Evolutionary conservation across 2,797 vertebrate species (phyloP).

Genomic region (Sebastes trivittatus): DNA sequence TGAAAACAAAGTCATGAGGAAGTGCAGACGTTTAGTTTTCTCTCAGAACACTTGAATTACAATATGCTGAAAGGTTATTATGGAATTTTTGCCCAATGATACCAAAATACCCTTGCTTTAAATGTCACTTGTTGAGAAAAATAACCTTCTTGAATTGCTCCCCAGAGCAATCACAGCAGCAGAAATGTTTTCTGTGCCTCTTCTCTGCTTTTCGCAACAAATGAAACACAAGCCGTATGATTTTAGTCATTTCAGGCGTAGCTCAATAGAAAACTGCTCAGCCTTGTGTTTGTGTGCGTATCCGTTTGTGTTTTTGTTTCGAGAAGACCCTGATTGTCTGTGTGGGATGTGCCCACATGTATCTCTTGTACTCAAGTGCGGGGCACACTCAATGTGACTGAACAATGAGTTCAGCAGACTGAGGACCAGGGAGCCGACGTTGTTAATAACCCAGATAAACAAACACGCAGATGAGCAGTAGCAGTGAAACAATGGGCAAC

Average conservation of each 20-base stretch:
- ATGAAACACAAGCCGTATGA: slow-evolving; percentile 20
- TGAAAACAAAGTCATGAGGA: too few species aligned
- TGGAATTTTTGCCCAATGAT: too few species aligned
- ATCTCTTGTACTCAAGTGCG: slow-evolving; percentile 39
- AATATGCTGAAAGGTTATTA: too few species aligned
- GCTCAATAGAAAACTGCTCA: slow-evolving; percentile 8
- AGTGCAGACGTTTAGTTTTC: too few species aligned
- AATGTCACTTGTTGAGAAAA: slow-evolving; percentile 33
- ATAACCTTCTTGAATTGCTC: slow-evolving; percentile 20
- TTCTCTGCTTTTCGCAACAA: slow-evolving; percentile 20
- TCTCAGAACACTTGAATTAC: too few species aligned
- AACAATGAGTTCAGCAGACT: slow-evolving; percentile 63
- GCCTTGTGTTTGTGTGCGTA: slow-evolving; percentile 5
- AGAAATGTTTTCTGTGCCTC: slow-evolving; percentile 11
- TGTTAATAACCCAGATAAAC: slow-evolving; percentile 74
- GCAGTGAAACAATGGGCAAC: slow-evolving; percentile 60
- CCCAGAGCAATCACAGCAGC: slow-evolving; percentile 24
- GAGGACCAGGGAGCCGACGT: slow-evolving; percentile 55
- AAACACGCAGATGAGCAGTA: slow-evolving; percentile 64
- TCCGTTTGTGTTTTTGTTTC: not conserved
- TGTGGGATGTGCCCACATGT: not conserved
- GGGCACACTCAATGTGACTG: slow-evolving; percentile 37
- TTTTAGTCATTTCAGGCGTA: slow-evolving; percentile 26
- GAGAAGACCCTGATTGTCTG: not conserved
- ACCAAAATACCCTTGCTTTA: not conserved